Evolutionary conservation across 2,888 invertebrate genomes (phyloP).

Genomic region (Synanthedon formicaeformis): DNA sequence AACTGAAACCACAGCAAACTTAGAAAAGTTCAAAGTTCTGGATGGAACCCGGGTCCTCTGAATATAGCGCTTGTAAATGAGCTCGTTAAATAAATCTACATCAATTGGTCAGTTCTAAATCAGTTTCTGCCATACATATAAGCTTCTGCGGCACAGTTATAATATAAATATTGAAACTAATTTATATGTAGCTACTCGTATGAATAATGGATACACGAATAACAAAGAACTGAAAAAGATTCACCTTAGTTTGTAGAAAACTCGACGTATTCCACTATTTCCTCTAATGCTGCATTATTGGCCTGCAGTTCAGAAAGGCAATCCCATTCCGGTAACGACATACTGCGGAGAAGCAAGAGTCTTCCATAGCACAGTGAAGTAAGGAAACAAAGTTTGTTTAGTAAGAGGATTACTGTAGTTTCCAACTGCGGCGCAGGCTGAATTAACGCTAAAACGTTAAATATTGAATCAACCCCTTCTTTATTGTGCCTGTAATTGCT

Average conservation of each 20-base stretch:
- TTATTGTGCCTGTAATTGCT: constrained; percentile 5
- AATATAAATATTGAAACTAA: too few species aligned
- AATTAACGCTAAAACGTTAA: neutral
- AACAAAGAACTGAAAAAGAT: neutral
- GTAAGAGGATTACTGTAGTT: constrained; percentile 21
- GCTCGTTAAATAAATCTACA: too few species aligned
- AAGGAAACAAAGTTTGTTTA: constrained; percentile 17
- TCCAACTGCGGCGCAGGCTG: constrained; percentile 7
- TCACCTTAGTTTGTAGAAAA: constrained; percentile 36
- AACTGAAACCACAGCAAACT: too few species aligned
- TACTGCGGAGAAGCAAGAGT: constrained; percentile 11
- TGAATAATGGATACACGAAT: too few species aligned
- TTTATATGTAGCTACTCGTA: too few species aligned
- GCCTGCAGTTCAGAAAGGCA: constrained; percentile 10
- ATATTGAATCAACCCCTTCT: neutral
- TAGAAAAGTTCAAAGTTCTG: too few species aligned
- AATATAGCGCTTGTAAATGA: too few species aligned
- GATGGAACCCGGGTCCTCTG: too few species aligned
- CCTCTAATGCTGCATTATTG: constrained; percentile 12
- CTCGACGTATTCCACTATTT: constrained; percentile 12
- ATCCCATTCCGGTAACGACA: constrained; percentile 12
- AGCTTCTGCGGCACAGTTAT: too few species aligned
- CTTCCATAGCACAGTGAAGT: constrained; percentile 12
- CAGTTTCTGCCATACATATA: too few species aligned
- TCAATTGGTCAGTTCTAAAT: too few species aligned